Conservation (phyloP, 2,888 invertebrate species). For the Melikaiella ostensackeni region DNA sequence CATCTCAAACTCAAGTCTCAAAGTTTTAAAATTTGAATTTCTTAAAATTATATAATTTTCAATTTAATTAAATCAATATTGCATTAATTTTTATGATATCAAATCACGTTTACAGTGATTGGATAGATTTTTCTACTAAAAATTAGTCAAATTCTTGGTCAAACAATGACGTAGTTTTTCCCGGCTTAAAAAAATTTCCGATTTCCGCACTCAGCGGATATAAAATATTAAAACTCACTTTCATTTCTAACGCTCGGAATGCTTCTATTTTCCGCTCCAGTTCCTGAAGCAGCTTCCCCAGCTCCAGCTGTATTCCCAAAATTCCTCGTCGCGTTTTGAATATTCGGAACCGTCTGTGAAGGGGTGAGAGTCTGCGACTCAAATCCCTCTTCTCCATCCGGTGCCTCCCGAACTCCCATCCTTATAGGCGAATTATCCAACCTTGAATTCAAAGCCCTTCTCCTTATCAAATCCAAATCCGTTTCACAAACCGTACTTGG, state of each 20-base stretch:
- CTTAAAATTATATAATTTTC: too few species aligned
- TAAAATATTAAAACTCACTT: neutral
- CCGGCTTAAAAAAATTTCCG: too few species aligned
- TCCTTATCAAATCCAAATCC: constrained; percentile 71
- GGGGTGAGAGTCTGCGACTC: constrained; percentile 72
- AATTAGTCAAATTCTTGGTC: too few species aligned
- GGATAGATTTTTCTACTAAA: too few species aligned
- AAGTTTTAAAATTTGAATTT: too few species aligned
- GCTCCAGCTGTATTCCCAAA: constrained; percentile 54
- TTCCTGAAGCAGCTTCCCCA: constrained; percentile 47
- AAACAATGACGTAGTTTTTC: too few species aligned
- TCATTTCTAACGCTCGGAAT: neutral
- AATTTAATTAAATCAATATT: too few species aligned
- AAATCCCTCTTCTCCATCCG: constrained; percentile 82
- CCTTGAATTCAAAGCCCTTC: constrained; percentile 69
- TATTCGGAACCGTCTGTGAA: constrained; percentile 67
- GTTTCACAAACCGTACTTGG: constrained; percentile 73
- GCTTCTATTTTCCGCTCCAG: constrained; percentile 57
- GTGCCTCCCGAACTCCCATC: constrained; percentile 81
- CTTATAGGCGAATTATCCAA: constrained; percentile 76
- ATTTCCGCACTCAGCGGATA: too few species aligned
- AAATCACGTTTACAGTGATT: too few species aligned
- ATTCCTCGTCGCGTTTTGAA: constrained; percentile 60
- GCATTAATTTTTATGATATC: too few species aligned
- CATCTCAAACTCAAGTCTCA: too few species aligned